Base-by-base conservation (phyloP, 2,113 vertebrate species). In the Heterocephalus glaber region DNA sequence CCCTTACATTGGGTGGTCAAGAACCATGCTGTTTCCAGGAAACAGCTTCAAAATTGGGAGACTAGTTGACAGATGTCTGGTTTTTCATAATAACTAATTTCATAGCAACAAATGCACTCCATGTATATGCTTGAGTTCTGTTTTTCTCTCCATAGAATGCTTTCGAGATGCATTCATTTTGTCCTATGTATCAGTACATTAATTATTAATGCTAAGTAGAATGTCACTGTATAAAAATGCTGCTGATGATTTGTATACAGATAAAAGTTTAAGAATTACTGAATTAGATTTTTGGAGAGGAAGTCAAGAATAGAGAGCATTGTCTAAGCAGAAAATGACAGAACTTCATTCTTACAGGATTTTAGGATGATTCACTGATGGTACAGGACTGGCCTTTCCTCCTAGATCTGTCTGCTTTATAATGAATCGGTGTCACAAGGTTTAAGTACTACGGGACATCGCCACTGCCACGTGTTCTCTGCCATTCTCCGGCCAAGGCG, bases 381-480 rank as follows among this genome's bases (percentile, higher is more conserved):
- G 19, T 44, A 10, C 5, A 76, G 5, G 9, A 49, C 14, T 12
- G 11, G 11, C 12, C 90, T 89, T 94, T 60, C 63, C 26, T 11
- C 81, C 38, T 65, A 20, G 63, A 2, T 7, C 28, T 2, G 20
- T 5, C 24, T 0, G 6, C 9, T 0, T 17, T 13, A 4, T 63
- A 70, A 82, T 87, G 97, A 98, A 98, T 97, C 97, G 33, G 94
- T 89, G 56, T 20, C 12, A 0, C 0, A 7, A 26, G 3, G 1
- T 56, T 24, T 33, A 16, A 38, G 47, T 20, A 28, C 87, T 66
- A 7, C 14, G 68, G 96, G 80, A 84, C 93, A 54, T 49, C 20
- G 47, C 60, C 5, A 47, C 28, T 54, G 92, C 95, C 93, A 96
- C 92, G 95, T 97, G 96, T 96, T 93, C 77, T 86, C 19, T 30